A percentile compares a stretch with the other conserved stretches of the same genome.
phyloP scores from a whole-genome alignment of 2,113 vertebrate genomes.

The Arenaria interpres region DNA sequence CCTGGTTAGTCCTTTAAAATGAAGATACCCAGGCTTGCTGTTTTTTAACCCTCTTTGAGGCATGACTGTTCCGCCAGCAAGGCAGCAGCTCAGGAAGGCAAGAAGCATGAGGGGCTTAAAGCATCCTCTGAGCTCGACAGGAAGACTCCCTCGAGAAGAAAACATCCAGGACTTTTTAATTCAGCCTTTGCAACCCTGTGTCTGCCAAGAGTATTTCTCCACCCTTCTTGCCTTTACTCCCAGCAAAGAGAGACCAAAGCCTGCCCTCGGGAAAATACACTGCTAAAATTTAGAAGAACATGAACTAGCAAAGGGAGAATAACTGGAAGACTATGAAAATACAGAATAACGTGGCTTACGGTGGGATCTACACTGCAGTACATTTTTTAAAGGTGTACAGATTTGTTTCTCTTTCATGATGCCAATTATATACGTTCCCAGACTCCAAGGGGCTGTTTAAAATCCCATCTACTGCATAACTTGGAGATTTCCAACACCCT shows the following conservation, averaged over 20 bases:
- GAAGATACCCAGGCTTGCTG: background rate
- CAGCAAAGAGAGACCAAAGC: conserved; percentile 38
- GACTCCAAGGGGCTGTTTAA: background rate
- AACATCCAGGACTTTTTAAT: background rate
- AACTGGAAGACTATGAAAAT: conserved; percentile 20
- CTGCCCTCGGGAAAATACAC: background rate
- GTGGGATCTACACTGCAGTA: background rate
- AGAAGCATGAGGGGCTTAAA: background rate
- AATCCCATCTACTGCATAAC: background rate
- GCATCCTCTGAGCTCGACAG: background rate
- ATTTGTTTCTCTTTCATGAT: background rate
- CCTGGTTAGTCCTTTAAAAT: background rate
- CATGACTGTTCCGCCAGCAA: conserved; percentile 45
- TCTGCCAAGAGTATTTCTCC: background rate
- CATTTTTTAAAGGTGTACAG: background rate
- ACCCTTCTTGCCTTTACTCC: background rate
- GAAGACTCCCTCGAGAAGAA: background rate
- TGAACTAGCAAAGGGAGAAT: background rate
- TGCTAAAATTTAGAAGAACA: conserved; percentile 1
- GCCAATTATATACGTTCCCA: background rate
- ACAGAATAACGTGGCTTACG: background rate
- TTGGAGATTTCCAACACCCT: background rate
- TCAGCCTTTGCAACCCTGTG: background rate
- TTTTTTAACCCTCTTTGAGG: conserved; percentile 30
- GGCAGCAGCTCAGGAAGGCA: background rate